Conservation (phyloP, 2,797 vertebrate species). For the Podarcis lilfordi region DNA sequence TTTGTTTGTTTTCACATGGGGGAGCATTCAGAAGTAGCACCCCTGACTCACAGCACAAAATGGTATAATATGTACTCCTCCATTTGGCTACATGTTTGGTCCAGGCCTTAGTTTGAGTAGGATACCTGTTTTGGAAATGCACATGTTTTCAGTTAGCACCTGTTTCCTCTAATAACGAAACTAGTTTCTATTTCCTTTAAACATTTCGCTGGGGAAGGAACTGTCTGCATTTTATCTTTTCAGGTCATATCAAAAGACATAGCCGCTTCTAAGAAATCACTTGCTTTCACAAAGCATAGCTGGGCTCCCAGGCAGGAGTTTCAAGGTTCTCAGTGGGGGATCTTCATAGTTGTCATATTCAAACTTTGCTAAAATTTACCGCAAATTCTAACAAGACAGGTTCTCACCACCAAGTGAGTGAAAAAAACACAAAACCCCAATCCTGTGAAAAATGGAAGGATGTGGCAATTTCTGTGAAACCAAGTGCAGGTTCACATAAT, state of each 20-base stretch:
- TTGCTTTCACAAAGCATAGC: background rate
- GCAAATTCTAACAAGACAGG: background rate
- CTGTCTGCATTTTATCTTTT: background rate
- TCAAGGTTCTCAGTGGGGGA: background rate
- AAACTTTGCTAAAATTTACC: background rate
- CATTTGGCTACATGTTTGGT: background rate
- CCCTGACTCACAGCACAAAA: background rate
- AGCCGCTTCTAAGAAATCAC: constrained; percentile 16
- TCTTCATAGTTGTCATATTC: background rate
- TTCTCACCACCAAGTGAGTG: too few species aligned
- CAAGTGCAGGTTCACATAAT: background rate
- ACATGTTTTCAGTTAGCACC: background rate
- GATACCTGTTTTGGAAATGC: background rate
- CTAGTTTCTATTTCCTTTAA: constrained; percentile 31
- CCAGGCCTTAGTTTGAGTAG: background rate
- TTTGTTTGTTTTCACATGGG: background rate
- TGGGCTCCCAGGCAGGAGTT: background rate
- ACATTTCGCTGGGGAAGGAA: background rate
- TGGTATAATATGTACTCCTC: background rate
- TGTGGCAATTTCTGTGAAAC: background rate
- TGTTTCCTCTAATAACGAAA: constrained; percentile 7
- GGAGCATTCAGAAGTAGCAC: background rate
- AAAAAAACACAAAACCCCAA: too few species aligned
- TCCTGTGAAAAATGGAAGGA: background rate
- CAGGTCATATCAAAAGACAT: background rate